Evolutionary conservation across 2,888 invertebrate species (phyloP).

Genomic region (Heteropelma amictum): DNA sequence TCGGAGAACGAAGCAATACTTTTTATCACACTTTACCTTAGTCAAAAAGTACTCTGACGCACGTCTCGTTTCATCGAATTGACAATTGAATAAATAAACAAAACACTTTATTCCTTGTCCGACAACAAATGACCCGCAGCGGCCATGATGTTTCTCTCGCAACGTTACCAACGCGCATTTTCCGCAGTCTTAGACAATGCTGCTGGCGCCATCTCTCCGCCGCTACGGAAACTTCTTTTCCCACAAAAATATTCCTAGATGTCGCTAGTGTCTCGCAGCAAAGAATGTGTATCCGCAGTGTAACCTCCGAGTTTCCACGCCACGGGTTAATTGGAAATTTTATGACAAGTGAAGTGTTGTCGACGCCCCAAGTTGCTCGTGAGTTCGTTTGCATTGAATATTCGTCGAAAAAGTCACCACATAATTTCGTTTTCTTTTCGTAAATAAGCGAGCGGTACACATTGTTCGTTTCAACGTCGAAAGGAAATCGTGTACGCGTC

Average conservation of each 20-base stretch:
- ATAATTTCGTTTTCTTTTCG: neutral
- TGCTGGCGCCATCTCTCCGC: neutral
- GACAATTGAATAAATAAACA: no score
- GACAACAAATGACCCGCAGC: no score
- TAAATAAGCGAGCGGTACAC: no score
- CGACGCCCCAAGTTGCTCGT: constrained; percentile 74
- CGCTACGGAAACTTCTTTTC: neutral
- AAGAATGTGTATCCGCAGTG: constrained; percentile 22
- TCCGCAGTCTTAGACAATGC: neutral
- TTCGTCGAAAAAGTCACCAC: neutral
- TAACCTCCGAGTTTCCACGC: constrained; percentile 58
- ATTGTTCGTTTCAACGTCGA: no score
- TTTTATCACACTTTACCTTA: no score
- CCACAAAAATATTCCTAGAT: constrained; percentile 9
- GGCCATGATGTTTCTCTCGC: neutral
- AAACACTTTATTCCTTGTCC: no score
- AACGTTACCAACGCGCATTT: neutral
- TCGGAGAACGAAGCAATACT: no score
- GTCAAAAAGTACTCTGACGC: no score
- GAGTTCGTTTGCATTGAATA: constrained; percentile 67
- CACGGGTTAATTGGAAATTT: constrained; percentile 58
- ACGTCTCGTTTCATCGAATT: no score
- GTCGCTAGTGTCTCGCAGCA: constrained; percentile 11
- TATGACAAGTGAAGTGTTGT: constrained; percentile 70
- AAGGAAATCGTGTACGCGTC: constrained; percentile 1